Evolutionary conservation across 2,888 invertebrate species (phyloP), one percentile per base, ranked within the genome.

Genomic region (Habrosyne pyritoides): DNA sequence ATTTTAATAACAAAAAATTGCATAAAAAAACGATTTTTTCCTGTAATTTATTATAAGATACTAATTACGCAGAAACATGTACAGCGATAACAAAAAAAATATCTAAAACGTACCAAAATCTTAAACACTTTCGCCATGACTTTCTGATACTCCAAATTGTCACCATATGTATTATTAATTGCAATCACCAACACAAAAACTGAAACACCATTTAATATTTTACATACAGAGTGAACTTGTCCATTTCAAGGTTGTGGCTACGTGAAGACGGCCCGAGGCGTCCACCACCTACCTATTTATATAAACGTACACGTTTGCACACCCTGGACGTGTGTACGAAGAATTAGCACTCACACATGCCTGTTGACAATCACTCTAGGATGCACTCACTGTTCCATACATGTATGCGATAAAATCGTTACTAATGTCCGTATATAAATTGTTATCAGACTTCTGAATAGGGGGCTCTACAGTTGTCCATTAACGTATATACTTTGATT

Each of bases 161-260:
- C 66, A 73, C 74, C 73, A 83, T 76, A 67, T 63, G 63, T 59
- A 52, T 36, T 36, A 36, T 36, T 6, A 36, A 18, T 8, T 42
- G 18, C 61, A 54, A 54, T 57, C 52, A 71, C 73, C 62, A 69
- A 65, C 77, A 83, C 79, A 63, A 57, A 63, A 70, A 73, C 58
- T 49, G 63, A 66, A 61, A 64, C 60, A 65, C 59, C 52, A 54
- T 53, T 67, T 63, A 59, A 57, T 64, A 47, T 59, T 58, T 62
- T 28, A 63, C 64, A 66, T 69, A 61, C 61, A 57, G 53, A 59
- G 58, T 65, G 57, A 72, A 77, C 79, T 72, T 78, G 84, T 81
- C 86, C 91, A 90, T 86, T 84, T 82, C 91, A 91, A 92, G 90
- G 89, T 88, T 82, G 88, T 73, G 71, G 75, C 77, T 78, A 77